These are phyloP conservation scores for Brachionus rotundiformis DNA, from an alignment of 1,140 invertebrate genomes.

Conservation along the genomic window DNA sequence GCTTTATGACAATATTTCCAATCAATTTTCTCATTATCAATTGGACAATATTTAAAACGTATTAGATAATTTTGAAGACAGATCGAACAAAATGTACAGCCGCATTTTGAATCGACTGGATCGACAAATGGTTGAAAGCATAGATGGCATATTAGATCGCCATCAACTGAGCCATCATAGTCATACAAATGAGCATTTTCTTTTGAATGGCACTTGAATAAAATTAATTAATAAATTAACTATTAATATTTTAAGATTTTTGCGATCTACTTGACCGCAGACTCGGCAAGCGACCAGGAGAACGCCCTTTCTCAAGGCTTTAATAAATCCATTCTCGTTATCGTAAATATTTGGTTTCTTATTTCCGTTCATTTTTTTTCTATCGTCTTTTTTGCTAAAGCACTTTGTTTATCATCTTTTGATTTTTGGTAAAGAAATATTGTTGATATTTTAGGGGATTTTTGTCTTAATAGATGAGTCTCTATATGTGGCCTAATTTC, in stretches of 20 bases:
- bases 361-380: background rate
- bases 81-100: conserved; percentile 66
- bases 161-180: conserved; percentile 66
- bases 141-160: conserved; percentile 67
- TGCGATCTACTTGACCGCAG: conserved; percentile 25
- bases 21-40: conserved; percentile 59
- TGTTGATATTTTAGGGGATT: background rate
- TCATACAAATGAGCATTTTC: conserved; percentile 67
- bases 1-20: conserved; percentile 60
- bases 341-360: conserved; percentile 18
- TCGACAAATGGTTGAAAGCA: conserved; percentile 63
- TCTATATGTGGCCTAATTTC: background rate
- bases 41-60: conserved; percentile 62
- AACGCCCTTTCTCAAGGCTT: conserved; percentile 41
- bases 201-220: conserved; percentile 62
- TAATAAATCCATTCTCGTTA: conserved; percentile 20
- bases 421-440: background rate
- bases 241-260: background rate
- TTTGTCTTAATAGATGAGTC: background rate
- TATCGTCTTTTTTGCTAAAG: background rate
- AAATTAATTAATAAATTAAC: background rate
- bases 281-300: conserved; percentile 36
- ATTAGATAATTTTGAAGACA: conserved; percentile 64
- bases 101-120: conserved; percentile 66
- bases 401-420: conserved; percentile 34